Percentiles rank a stretch among this genome's conserved stretches.
phyloP scores from a whole-genome alignment of 2,888 invertebrate species.

The Erebia palarica region DNA sequence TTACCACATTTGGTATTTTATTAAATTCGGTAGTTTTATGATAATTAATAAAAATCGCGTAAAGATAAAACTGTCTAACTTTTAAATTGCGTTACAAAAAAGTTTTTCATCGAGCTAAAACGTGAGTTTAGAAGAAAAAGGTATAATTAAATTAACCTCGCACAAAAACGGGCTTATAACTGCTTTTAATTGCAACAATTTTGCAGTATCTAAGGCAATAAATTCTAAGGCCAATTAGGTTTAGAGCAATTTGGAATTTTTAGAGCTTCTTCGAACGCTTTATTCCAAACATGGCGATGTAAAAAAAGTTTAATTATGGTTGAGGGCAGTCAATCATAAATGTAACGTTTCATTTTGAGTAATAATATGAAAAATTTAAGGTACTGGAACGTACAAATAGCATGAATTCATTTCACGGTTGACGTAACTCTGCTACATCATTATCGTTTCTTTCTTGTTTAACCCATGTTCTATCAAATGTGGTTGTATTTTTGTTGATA shows the following conservation, averaged over 20 bases:
- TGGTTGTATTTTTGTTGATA: slow-evolving; percentile 13
- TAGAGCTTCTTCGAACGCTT: slow-evolving; percentile 29
- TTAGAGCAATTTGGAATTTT: slow-evolving; percentile 32
- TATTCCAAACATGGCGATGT: slow-evolving; percentile 29
- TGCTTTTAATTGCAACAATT: slow-evolving; percentile 37
- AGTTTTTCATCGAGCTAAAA: slow-evolving; percentile 9
- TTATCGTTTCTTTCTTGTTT: slow-evolving; percentile 49
- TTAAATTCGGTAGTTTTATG: not conserved
- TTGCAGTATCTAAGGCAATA: slow-evolving; percentile 35
- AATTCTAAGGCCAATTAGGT: slow-evolving; percentile 37
- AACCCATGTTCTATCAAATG: slow-evolving; percentile 34
- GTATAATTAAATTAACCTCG: slow-evolving; percentile 23
- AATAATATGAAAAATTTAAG: slow-evolving; percentile 48
- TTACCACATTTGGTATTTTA: not conserved
- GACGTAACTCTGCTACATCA: slow-evolving; percentile 57
- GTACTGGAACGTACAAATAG: slow-evolving; percentile 44
- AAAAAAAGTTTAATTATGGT: slow-evolving; percentile 37
- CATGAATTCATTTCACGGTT: slow-evolving; percentile 66
- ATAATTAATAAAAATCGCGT: slow-evolving; percentile 3
- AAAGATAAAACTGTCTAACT: slow-evolving; percentile 4
- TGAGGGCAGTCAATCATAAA: slow-evolving; percentile 38
- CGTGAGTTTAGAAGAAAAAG: slow-evolving; percentile 11
- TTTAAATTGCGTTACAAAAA: slow-evolving; percentile 9
- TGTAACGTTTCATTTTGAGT: slow-evolving; percentile 40
- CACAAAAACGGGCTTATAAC: slow-evolving; percentile 29